These are phyloP conservation scores for Oenanthe melanoleuca DNA, from an alignment of 2,113 vertebrate genomes.

Conservation along the genomic window DNA sequence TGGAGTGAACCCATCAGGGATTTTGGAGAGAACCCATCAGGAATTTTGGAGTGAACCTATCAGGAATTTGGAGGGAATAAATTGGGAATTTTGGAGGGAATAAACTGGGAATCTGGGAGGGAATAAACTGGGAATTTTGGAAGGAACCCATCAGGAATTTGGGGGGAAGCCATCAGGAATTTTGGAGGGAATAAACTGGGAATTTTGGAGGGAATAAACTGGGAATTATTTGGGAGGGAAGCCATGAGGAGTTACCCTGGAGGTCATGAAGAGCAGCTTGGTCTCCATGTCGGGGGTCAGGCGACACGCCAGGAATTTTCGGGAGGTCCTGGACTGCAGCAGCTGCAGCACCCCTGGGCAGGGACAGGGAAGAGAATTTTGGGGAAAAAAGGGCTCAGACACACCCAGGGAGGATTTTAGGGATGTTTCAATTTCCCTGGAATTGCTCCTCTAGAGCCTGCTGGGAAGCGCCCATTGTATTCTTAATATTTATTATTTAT, in stretches of 20 bases:
- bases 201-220: not conserved
- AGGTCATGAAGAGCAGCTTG: slow-evolving; percentile 98
- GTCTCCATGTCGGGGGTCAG: slow-evolving; percentile 98
- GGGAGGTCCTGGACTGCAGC: slow-evolving; percentile 90
- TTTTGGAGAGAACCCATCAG: too few species aligned
- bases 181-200: rapidly evolving
- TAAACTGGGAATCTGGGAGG: not conserved
- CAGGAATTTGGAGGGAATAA: too few species aligned
- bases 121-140: too few species aligned
- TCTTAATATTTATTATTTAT: too few species aligned
- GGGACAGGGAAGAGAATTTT: not conserved
- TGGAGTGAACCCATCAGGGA: too few species aligned
- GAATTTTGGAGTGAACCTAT: too few species aligned
- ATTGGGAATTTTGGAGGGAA: not conserved
- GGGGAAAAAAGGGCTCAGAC: not conserved
- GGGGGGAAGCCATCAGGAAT: too few species aligned
- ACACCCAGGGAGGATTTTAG: rapidly evolving
- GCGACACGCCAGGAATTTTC: slow-evolving; percentile 95
- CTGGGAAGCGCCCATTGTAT: not conserved
- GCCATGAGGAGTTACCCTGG: slow-evolving; percentile 74
- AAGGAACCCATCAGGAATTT: too few species aligned
- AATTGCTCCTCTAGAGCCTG: not conserved
- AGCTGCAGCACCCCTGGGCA: slow-evolving; percentile 89
- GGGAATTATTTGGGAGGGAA: not conserved
- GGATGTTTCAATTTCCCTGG: not conserved